These are phyloP conservation scores for Gracilinanus agilis DNA, from an alignment of 2,113 vertebrate species.

Conservation along the genomic window DNA sequence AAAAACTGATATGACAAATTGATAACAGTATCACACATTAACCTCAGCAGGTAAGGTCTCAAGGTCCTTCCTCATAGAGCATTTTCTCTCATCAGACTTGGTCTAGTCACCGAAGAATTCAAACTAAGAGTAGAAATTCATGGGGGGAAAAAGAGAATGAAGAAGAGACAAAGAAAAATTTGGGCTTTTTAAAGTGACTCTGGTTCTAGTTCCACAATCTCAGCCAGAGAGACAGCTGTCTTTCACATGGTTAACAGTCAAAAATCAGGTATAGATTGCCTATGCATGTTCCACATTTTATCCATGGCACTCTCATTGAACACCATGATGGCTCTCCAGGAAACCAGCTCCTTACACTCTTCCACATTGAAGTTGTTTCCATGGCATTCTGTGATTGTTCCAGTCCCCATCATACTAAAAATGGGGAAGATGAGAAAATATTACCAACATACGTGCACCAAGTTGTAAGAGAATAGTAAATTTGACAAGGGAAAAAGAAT, in stretches of 20 bases:
- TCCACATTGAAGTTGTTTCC: background rate
- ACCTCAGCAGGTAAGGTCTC: background rate
- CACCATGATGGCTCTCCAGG: background rate
- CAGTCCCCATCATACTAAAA: background rate
- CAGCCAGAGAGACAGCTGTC: background rate
- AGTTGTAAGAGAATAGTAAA: background rate
- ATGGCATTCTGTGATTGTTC: background rate
- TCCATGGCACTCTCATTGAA: background rate
- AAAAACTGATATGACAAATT: no score
- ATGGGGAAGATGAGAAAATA: background rate
- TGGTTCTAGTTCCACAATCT: background rate
- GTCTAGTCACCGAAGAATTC: background rate
- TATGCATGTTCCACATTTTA: background rate
- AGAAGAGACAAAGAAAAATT: background rate
- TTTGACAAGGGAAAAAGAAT: background rate
- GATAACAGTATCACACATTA: background rate
- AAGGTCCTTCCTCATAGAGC: background rate
- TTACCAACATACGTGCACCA: background rate
- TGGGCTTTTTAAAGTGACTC: background rate
- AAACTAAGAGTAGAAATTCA: conserved; percentile 45
- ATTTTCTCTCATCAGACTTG: background rate
- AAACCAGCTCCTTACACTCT: background rate
- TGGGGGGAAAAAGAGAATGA: background rate
- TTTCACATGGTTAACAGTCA: background rate
- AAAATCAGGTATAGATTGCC: background rate